A percentile compares a stretch with the other conserved stretches of the same genome.
phyloP scores from a whole-genome alignment of 2,888 invertebrate species.

The Pseudolycoriella hygida region DNA sequence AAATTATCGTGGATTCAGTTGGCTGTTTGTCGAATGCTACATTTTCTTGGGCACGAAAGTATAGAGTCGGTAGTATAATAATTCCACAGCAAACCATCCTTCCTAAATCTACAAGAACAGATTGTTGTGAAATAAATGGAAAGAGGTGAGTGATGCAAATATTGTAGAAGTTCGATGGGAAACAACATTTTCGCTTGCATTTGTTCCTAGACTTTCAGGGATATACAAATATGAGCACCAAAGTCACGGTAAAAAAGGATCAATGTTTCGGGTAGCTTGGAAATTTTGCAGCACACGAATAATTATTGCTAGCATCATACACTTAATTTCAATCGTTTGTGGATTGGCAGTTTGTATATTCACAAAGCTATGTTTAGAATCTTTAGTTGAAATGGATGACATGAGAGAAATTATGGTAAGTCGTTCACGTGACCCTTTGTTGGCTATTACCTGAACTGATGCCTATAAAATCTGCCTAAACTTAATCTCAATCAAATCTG shows the following conservation, averaged over 20 bases:
- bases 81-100: not conserved
- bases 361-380: too few species aligned
- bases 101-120: slow-evolving; percentile 7
- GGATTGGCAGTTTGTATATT: not conserved
- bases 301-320: slow-evolving; percentile 7
- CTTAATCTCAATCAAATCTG: too few species aligned
- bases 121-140: slow-evolving; percentile 8
- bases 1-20: slow-evolving; percentile 8
- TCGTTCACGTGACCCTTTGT: too few species aligned
- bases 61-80: not conserved
- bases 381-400: too few species aligned
- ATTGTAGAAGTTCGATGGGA: not conserved
- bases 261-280: slow-evolving; percentile 10
- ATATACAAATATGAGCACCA: slow-evolving; percentile 10
- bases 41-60: slow-evolving; percentile 9
- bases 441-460: too few species aligned
- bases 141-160: slow-evolving; percentile 5
- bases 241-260: slow-evolving; percentile 6
- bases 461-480: too few species aligned
- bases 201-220: slow-evolving; percentile 7
- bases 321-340: slow-evolving; percentile 6
- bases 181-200: not conserved
- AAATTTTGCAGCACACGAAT: slow-evolving; percentile 9
- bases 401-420: too few species aligned
- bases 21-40: slow-evolving; percentile 9